A percentile compares a stretch with the other conserved stretches of the same genome.
Conservation (phyloP, 2,888 invertebrate species). For the Lepidochrysops patricia region DNA sequence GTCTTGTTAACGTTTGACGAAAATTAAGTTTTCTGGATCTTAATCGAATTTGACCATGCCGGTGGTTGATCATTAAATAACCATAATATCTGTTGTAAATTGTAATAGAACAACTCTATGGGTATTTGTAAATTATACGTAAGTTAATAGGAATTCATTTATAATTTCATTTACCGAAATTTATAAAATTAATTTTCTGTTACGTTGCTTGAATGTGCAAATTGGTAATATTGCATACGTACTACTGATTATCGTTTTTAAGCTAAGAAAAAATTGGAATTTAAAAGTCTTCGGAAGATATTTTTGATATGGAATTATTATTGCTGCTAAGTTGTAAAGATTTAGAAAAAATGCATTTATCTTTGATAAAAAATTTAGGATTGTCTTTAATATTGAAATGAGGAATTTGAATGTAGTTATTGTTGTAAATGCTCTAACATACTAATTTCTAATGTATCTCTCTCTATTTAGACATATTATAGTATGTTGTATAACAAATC, state of each 20-base stretch:
- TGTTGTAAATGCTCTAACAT: not conserved
- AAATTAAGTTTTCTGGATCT: not conserved
- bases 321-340: not conserved
- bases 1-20: not conserved
- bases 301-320: conserved; percentile 7
- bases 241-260: not conserved
- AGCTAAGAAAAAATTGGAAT: not conserved
- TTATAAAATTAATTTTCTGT: not conserved
- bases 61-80: not conserved
- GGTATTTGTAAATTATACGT: not conserved
- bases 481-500: not conserved
- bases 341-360: not conserved
- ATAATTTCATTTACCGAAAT: not conserved
- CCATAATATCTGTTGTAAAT: not conserved
- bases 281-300: not conserved
- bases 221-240: not conserved
- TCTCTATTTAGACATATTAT: not conserved
- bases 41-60: not conserved
- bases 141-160: no score
- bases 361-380: not conserved
- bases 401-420: not conserved
- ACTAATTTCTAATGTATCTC: not conserved
- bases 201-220: not conserved
- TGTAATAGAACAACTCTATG: not conserved
- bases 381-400: not conserved